These are phyloP conservation scores for Rhynchonycteris naso DNA, from an alignment of 2,797 vertebrate genomes.

Conservation along the genomic window DNA sequence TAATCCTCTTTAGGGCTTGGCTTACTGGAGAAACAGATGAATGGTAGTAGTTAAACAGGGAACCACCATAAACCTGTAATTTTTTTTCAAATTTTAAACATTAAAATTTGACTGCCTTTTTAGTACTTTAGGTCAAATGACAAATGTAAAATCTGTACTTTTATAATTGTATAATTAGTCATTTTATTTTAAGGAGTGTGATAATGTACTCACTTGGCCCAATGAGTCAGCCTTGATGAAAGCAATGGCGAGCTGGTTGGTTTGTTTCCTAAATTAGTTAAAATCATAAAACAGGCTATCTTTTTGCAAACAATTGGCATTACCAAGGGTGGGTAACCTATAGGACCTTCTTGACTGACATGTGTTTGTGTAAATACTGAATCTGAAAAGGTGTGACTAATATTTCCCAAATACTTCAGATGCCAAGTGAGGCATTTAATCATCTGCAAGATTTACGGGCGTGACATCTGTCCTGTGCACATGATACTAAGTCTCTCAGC, in stretches of 20 bases:
- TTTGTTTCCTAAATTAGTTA: conserved; percentile 19
- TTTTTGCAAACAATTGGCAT: background rate
- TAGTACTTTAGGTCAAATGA: background rate
- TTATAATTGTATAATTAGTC: background rate
- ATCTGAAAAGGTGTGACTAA: background rate
- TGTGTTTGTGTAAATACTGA: background rate
- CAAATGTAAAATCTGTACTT: background rate
- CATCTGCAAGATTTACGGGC: background rate
- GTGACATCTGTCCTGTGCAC: too few relatives aligned
- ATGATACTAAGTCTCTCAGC: background rate
- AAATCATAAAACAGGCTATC: background rate
- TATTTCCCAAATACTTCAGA: background rate
- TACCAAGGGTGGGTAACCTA: background rate
- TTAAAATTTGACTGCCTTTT: background rate
- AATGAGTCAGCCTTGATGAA: background rate
- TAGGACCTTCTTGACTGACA: background rate
- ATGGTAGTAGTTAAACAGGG: background rate
- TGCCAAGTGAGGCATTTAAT: background rate
- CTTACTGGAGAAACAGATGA: background rate
- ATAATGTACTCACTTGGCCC: background rate
- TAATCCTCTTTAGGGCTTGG: background rate
- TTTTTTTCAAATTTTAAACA: background rate
- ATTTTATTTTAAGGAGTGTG: background rate
- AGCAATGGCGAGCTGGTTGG: background rate
- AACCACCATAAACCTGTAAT: background rate